phyloP scores from a whole-genome alignment of 2,888 invertebrate genomes.

The Pammene aurita region DNA sequence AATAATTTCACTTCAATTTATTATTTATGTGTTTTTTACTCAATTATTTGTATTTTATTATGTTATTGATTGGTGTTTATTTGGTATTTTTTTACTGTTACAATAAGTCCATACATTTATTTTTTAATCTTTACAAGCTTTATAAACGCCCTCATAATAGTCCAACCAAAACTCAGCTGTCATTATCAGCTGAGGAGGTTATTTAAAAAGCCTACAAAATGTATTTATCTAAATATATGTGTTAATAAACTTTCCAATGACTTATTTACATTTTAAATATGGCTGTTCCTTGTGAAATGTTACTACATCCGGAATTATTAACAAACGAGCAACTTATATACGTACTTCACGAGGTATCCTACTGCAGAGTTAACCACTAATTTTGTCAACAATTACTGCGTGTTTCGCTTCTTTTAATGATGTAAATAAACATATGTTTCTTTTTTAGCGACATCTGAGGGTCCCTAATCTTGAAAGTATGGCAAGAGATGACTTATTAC shows the following conservation, averaged over 20 bases:
- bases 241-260: slow-evolving; percentile 26
- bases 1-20: no score
- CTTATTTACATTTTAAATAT: slow-evolving; percentile 48
- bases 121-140: not conserved
- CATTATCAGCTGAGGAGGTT: slow-evolving; percentile 32
- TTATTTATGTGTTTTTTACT: no score
- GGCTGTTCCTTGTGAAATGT: slow-evolving; percentile 71
- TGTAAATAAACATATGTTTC: slow-evolving; percentile 43
- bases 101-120: no score
- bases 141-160: not conserved
- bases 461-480: slow-evolving; percentile 61
- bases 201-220: slow-evolving; percentile 26
- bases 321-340: slow-evolving; percentile 68
- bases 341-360: slow-evolving; percentile 69
- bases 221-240: slow-evolving; percentile 11
- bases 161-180: slow-evolving; percentile 20
- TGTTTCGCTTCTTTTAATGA: slow-evolving; percentile 18
- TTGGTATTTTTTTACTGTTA: no score
- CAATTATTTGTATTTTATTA: no score
- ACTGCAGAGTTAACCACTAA: slow-evolving; percentile 24
- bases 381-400: slow-evolving; percentile 17
- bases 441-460: slow-evolving; percentile 69
- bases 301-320: slow-evolving; percentile 76
- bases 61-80: no score
- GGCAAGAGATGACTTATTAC: slow-evolving; percentile 67